Evolutionary conservation across 2,888 invertebrate genomes (phyloP).

Genomic region (Netelia fuscicornis): DNA sequence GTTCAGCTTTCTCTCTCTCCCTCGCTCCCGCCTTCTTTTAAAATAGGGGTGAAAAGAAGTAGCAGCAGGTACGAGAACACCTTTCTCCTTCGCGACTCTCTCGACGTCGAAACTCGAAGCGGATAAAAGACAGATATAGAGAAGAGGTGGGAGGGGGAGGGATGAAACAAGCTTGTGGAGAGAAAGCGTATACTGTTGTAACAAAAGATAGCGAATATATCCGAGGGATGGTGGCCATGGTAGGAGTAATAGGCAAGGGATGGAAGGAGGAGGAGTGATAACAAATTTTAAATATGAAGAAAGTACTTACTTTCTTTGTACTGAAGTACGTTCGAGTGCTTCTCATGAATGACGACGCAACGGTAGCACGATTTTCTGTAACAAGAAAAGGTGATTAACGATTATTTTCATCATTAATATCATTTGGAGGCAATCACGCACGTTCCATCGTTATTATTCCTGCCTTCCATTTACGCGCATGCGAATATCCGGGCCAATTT

Average conservation of each 20-base stretch:
- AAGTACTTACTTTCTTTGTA: conserved; percentile 98
- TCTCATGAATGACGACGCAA: conserved; percentile 97
- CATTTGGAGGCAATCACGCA: no score
- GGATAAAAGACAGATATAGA: not conserved
- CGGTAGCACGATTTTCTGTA: conserved; percentile 96
- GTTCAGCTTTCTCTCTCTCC: conserved; percentile 37
- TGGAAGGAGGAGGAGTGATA: not conserved
- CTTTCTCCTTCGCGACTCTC: not conserved
- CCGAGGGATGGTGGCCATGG: not conserved
- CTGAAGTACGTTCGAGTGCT: conserved; percentile 97
- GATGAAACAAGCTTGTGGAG: not conserved
- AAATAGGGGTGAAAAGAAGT: conserved; percentile 26
- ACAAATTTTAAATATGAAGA: conserved; percentile 20
- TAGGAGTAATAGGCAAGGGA: not conserved
- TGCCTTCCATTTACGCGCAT: no score
- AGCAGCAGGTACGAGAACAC: conserved; percentile 16
- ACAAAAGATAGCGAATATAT: conserved; percentile 12
- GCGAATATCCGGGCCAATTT: not conserved
- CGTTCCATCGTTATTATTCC: no score
- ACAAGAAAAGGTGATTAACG: conserved; percentile 75
- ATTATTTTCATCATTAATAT: conserved; percentile 16
- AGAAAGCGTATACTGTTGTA: not conserved
- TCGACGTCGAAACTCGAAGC: conserved; percentile 35
- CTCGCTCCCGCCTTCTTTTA: not conserved
- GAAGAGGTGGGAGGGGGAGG: not conserved